Evolutionary conservation across 1,140 invertebrate species (phyloP), one percentile per base, ranked within the genome.

Genomic region (Leptonema lineaticorne): DNA sequence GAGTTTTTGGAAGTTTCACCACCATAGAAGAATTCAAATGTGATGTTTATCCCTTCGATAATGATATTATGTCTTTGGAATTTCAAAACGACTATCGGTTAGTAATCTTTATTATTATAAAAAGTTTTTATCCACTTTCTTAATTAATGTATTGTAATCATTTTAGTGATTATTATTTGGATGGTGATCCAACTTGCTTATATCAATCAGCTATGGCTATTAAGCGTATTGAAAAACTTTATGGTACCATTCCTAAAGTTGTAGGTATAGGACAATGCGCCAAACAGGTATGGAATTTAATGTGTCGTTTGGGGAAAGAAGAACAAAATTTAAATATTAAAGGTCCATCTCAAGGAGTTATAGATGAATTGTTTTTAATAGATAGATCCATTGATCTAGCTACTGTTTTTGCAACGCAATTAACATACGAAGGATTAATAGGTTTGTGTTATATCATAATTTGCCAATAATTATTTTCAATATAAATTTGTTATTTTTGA

Each of bases 381-480:
- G 96, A 98, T 82, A 83, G 97, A 29, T 89, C 88, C 58, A 86
- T 98, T 14, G 97, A 99, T 84, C 86, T 97, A 57, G 85, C 99
- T 5, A 94, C 94, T 29, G 93, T 96, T 2, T 81, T 99, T 69
- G 88, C 94, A 1, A 97, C 94, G 0, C 97, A 99, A 75, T 85
- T 98, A 16, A 99, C 96, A 0, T 99, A 99, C 77, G 96, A 99
- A 82, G 97, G 96, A 16, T 82, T 99, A 9, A 95, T 99, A 73
- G 97, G 97, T 83, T 92, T 83, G 14, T 2, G n/a, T n/a, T n/a
- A n/a, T n/a, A n/a, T n/a, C n/a, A n/a, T n/a, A n/a, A n/a, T n/a
- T n/a, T n/a, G n/a, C n/a, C n/a, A n/a, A n/a, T n/a, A n/a, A n/a
- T n/a, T n/a, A n/a, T n/a, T n/a, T n/a, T n/a, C n/a, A n/a, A n/a